These are phyloP conservation scores for Maconellicoccus hirsutus DNA, from an alignment of 1,140 invertebrate genomes.

Conservation along the genomic window DNA sequence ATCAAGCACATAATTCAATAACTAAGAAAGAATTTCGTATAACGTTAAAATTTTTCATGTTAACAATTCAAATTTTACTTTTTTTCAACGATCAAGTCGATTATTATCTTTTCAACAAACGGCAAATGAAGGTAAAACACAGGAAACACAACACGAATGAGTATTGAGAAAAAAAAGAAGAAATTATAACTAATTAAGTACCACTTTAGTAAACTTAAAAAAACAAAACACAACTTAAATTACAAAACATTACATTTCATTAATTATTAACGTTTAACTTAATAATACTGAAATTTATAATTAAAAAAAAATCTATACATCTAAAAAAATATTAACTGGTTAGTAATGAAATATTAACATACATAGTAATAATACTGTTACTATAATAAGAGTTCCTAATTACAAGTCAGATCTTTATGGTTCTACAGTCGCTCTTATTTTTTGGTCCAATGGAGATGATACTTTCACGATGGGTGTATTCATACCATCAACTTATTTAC, in stretches of 20 bases:
- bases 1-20: too few species aligned
- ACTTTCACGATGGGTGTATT: too few species aligned
- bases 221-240: not conserved
- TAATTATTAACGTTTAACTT: not conserved
- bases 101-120: too few species aligned
- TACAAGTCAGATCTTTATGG: not conserved
- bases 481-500: too few species aligned
- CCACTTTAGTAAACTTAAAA: not conserved
- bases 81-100: too few species aligned
- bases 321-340: not conserved
- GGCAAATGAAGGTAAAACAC: not conserved
- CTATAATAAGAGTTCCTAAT: not conserved
- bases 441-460: not conserved
- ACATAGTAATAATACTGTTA: constrained; percentile 1
- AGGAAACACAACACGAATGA: constrained; percentile 11
- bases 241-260: not conserved
- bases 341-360: not conserved
- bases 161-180: constrained; percentile 12
- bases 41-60: too few species aligned
- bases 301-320: not conserved
- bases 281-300: not conserved
- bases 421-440: not conserved
- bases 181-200: not conserved
- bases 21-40: too few species aligned
- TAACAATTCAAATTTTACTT: too few species aligned